These are phyloP conservation scores for Coracopsis vasa DNA, from an alignment of 2,113 vertebrate species.

Conservation along the genomic window DNA sequence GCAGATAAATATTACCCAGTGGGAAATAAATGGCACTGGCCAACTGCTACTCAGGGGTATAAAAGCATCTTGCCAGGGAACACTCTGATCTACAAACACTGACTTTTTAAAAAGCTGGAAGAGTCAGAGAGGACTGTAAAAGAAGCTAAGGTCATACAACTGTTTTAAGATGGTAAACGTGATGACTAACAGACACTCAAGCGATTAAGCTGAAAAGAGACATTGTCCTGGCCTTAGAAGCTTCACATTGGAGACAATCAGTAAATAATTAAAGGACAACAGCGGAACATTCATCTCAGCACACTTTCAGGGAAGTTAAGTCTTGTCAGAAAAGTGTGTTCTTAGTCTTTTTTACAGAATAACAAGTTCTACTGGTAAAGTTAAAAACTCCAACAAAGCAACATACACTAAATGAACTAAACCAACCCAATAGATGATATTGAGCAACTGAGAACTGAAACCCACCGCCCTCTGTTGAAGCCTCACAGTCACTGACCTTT, in stretches of 20 bases:
- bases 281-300: not conserved
- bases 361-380: not conserved
- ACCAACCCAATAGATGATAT: not conserved
- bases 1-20: conserved; percentile 30
- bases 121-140: not conserved
- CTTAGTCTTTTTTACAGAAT: not conserved
- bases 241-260: not conserved
- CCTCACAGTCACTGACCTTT: not conserved
- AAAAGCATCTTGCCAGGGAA: conserved; percentile 30
- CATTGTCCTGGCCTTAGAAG: not conserved
- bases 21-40: not conserved
- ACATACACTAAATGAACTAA: not conserved
- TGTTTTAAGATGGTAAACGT: not conserved
- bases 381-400: not conserved
- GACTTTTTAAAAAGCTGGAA: not conserved
- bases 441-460: not conserved
- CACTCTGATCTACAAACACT: conserved; percentile 2
- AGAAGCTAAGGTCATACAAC: conserved; percentile 21
- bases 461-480: not conserved
- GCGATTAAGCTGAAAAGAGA: conserved; percentile 1
- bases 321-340: not conserved
- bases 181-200: not conserved
- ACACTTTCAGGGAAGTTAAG: not conserved
- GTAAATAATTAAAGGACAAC: not conserved
- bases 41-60: not conserved